Evolutionary conservation across 1,140 invertebrate species (phyloP), one percentile per base, ranked within the genome.

Genomic region (Venustaconcha ellipsiformis): DNA sequence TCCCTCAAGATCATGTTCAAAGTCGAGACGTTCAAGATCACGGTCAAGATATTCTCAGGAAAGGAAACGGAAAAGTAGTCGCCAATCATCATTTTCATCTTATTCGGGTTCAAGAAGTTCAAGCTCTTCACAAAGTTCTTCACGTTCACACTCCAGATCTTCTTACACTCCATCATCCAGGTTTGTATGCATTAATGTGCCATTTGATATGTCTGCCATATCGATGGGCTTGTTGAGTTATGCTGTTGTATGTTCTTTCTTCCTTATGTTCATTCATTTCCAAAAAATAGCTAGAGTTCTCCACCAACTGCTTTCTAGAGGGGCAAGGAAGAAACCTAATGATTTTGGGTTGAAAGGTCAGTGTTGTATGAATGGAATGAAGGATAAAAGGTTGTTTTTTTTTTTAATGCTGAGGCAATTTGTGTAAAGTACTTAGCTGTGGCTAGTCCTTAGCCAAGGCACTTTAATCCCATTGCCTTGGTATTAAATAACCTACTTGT

Each of bases 11-110:
- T 82, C 78, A 64, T 58, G 59, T 63, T 80, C 79, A 18, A 57
- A 75, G 17, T 82, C 78, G 15, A 72, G 75, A 13, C 20, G 26
- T 57, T 79, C 82, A 66, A 74, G 72, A 66, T 82, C 83, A 72
- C 37, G 64, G 5, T 92, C 78, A 68, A 76, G 76, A 63, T 81
- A 88, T 90, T 74, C 88, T 89, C 83, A 88, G 90, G 72, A 70
- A 74, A 66, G 70, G 48, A 64, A 60, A n/a, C 64, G 30, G n/a
- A 72, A 72, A 66, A 70, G 59, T 18, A 30, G 75, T 6, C 72
- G 78, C 57, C 30, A 63, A 14, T 73, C 72, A 20, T 81, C 77
- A 26, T 80, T 71, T 26, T 86, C 84, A 15, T 70, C 69, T 56
- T 76, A 48, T 67, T 83, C 80, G 15, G 64, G 80, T n/a, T 82